Evolutionary conservation across 2,888 invertebrate genomes (phyloP), one percentile per base, ranked within the genome.

Genomic region (Orthonychiurus folsomi): DNA sequence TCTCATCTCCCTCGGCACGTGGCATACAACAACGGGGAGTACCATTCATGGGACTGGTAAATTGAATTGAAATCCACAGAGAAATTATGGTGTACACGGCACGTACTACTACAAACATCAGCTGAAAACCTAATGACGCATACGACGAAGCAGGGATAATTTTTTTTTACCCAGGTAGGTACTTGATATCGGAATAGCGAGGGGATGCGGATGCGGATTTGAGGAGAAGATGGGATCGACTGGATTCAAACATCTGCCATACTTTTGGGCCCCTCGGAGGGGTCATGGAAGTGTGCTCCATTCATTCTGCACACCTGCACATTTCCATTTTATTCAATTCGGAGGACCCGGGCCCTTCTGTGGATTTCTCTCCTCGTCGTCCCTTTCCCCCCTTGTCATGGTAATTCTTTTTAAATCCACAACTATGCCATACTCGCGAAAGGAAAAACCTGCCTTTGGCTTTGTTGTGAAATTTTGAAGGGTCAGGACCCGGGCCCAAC

Each of bases 301-400:
- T 37, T 37, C 37, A 37, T 15, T 37, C 5, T 37, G 9, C 37
- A 37, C 37, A 37, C 37, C 37, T 37, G 37, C 37, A 37, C 37
- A 37, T 37, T 37, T 37, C 37, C 37, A 37, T n/a, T n/a, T n/a
- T n/a, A n/a, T 37, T 37, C 37, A 37, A 37, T 37, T 37, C 37
- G 37, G 37, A 37, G 15, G 37, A 37, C 37, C 37, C 37, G 37
- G 15, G 15, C 37, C 37, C 37, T 37, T 5, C 37, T 37, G 5
- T 37, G 37, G 37, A 37, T 37, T 37, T 37, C 15, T 37, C 15
- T 37, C n/a, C n/a, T n/a, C n/a, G n/a, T 37, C 15, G 37, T 15
- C 15, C 9, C 37, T 15, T 37, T 37, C 15, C 37, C 37, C 37
- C 15, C 37, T 37, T 37, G 37, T 37, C 37, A 37, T 37, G 37